Base-by-base conservation (phyloP, 2,113 vertebrate species). In the Urocynchramus pylzowi region DNA sequence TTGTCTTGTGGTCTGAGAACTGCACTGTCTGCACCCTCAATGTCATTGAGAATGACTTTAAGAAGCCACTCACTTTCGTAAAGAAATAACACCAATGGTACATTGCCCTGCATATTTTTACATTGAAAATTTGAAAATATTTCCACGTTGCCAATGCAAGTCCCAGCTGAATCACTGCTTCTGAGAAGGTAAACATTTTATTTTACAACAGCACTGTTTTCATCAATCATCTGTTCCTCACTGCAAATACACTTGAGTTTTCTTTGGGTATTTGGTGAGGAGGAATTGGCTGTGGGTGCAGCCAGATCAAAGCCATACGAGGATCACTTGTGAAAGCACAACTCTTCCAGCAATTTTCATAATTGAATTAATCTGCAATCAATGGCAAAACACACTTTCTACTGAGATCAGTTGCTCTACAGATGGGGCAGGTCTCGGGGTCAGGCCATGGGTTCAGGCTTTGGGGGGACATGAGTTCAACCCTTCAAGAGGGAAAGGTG, bases 291-390 rank as follows among this genome's bases (percentile, higher is more conserved):
- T 69, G 63, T 10, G 13, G 67, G 35, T 35, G 16, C 42, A 83
- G 57, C 14, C 50, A 63, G 56, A 94, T 86, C 82, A 95, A 96
- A 95, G 71, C 79, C 95, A 94, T 35, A 84, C 84, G 88, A 56
- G 44, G 42, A 86, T 94, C 56, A 49, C 78, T 94, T 90, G 68
- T 64, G 78, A 95, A 96, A 96, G 75, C 82, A 88, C 33, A 47
- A 7, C 67, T n/a, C 75, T 90, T 52, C 60, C 61, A 82, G 49
- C 30, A 30, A 2, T 64, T 69, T 54, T 39, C 1, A 56, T 74
- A 95, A 96, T 69, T 80, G 21, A 93, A 93, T 91, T 94, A 88
- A 95, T 69, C 68, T 78, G 64, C 27, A 67, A 35, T 67, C 44
- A 31, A 49, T 75, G 41, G 54, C 42, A 92, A 94, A 94, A 90